A percentile compares a stretch with the other conserved stretches of the same genome.
phyloP scores from a whole-genome alignment of 2,797 vertebrate species.

The Trachops cirrhosus region DNA sequence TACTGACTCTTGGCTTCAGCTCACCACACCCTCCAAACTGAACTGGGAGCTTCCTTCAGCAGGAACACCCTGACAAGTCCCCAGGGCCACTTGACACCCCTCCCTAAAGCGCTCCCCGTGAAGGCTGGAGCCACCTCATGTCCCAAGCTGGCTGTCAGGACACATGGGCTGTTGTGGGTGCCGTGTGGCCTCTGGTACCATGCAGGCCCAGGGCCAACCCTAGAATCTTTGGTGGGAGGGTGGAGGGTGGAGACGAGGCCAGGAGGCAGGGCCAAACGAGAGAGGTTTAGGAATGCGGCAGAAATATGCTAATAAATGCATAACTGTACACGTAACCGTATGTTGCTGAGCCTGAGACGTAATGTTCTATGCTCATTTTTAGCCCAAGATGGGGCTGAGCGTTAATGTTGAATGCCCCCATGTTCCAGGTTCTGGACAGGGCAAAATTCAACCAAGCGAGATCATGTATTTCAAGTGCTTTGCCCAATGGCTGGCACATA shows the following conservation, averaged over 20 bases:
- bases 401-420: not conserved
- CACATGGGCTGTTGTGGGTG: not conserved
- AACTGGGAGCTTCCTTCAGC: constrained; percentile 18
- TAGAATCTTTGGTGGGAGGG: not conserved
- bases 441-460: not conserved
- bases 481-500: not conserved
- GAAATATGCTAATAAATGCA: not conserved
- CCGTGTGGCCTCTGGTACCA: not conserved
- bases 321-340: fast-evolving
- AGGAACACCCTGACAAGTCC: constrained; percentile 37
- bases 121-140: not conserved
- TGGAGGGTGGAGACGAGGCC: not conserved
- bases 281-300: not conserved
- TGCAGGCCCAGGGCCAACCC: not conserved
- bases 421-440: not conserved
- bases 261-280: not conserved
- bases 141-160: not conserved
- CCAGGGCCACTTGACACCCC: not conserved
- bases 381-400: not conserved
- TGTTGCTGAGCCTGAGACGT: not conserved
- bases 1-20: not conserved
- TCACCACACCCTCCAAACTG: constrained; percentile 49
- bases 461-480: not conserved
- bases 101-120: not conserved
- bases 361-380: not conserved